Conservation (phyloP, 2,113 vertebrate species). For the Hydrochoerus hydrochaeris region DNA sequence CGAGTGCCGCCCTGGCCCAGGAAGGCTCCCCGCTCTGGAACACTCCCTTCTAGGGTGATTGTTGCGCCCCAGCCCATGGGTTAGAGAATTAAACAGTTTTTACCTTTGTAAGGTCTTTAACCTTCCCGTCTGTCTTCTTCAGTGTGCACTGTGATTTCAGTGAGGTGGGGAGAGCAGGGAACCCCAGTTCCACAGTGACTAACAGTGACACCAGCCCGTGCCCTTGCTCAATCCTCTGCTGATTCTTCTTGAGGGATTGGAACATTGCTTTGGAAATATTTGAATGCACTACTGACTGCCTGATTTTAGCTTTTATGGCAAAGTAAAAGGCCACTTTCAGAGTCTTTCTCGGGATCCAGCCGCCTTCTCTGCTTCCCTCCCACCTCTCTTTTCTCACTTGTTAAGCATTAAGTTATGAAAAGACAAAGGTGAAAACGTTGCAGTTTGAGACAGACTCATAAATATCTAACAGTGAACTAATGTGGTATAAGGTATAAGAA, state of each 20-base stretch:
- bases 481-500: neutral
- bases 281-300: neutral
- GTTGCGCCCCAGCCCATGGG: neutral
- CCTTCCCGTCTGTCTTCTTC: neutral
- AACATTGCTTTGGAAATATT: constrained; percentile 26
- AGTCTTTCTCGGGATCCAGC: neutral
- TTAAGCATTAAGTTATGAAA: neutral
- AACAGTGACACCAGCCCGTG: neutral
- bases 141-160: neutral
- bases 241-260: neutral
- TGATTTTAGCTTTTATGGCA: neutral
- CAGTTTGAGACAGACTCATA: neutral
- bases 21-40: neutral
- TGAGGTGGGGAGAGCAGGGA: neutral
- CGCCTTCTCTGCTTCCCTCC: neutral
- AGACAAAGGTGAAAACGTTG: neutral
- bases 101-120: constrained; percentile 4
- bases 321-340: neutral
- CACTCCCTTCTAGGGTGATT: neutral
- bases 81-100: neutral
- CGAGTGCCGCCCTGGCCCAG: neutral
- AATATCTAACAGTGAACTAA: neutral
- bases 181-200: neutral
- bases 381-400: neutral
- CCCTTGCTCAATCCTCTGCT: neutral